Conservation (phyloP, 2,888 invertebrate genomes). For the Zaprionus obscuricornis region DNA sequence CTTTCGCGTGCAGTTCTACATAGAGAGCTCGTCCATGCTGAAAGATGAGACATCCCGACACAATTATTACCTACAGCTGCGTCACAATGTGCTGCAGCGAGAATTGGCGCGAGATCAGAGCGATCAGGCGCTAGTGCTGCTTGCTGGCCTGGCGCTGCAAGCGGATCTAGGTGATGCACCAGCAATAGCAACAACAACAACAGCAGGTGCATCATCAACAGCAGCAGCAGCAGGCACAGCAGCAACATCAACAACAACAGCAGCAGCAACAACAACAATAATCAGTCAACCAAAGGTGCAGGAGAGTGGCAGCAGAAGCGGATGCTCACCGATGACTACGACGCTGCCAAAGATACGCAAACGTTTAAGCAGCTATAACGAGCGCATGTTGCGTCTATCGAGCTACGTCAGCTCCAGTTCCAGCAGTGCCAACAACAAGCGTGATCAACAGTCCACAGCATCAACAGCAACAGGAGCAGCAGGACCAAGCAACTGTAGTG, state of each 20-base stretch:
- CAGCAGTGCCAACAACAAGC: neutral
- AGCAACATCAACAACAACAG: neutral
- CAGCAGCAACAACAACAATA: slow-evolving; percentile 20
- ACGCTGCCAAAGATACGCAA: slow-evolving; percentile 80
- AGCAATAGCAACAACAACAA: slow-evolving; percentile 79
- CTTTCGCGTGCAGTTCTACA: slow-evolving; percentile 96
- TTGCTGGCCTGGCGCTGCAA: slow-evolving; percentile 95
- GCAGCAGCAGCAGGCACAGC: neutral
- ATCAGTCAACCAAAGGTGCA: slow-evolving; percentile 41
- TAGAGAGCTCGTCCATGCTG: slow-evolving; percentile 94
- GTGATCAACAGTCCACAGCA: no score
- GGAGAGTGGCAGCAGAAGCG: slow-evolving; percentile 82
- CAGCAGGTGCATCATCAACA: no score
- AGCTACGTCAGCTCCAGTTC: slow-evolving; percentile 63
- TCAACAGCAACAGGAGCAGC: no score
- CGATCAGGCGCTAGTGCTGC: slow-evolving; percentile 88
- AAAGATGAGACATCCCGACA: slow-evolving; percentile 96
- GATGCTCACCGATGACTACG: slow-evolving; percentile 74
- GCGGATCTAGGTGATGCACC: slow-evolving; percentile 94
- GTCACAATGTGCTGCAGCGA: slow-evolving; percentile 91
- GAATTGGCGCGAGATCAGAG: slow-evolving; percentile 85
- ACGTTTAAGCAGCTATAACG: slow-evolving; percentile 72
- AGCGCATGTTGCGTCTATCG: slow-evolving; percentile 75
- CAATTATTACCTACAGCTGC: slow-evolving; percentile 97
- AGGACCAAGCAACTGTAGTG: no score